These are phyloP conservation scores for Zoanthus sociatus DNA, from an alignment of 92 coral and sea anemone genomes.

Conservation along the genomic window DNA sequence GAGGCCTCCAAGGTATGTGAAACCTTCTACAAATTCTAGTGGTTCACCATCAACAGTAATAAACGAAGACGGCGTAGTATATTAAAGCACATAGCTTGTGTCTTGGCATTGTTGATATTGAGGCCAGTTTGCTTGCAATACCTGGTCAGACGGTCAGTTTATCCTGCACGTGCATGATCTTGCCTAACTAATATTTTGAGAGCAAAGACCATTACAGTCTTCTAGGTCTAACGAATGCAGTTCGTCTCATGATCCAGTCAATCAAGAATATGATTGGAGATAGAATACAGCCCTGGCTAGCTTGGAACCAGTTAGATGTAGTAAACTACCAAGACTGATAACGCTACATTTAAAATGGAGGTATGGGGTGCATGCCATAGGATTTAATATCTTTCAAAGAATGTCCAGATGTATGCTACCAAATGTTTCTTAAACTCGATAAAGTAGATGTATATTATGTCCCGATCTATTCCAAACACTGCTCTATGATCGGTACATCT, in stretches of 20 bases:
- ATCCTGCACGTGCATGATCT: constrained; percentile 7
- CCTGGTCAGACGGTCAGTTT: neutral
- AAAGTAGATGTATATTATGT: constrained; percentile 44
- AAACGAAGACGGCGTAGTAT: neutral
- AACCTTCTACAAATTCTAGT: neutral
- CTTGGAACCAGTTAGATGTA: constrained; percentile 37
- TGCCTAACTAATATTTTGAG: neutral
- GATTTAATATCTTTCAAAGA: neutral
- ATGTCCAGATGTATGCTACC: neutral
- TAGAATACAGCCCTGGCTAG: constrained; percentile 43
- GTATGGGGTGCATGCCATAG: constrained; percentile 31
- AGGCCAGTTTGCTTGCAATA: too few relatives aligned
- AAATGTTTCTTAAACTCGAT: constrained; percentile 44
- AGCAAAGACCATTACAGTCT: constrained; percentile 17
- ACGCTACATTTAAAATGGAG: constrained; percentile 37
- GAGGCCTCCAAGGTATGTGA: constrained; percentile 34
- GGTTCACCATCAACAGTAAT: neutral
- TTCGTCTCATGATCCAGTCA: constrained; percentile 13
- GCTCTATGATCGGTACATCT: constrained; percentile 40
- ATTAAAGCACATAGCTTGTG: neutral
- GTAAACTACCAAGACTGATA: neutral
- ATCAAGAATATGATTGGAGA: constrained; percentile 41
- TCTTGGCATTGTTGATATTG: constrained; percentile 1
- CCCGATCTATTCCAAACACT: constrained; percentile 42
- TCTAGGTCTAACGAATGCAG: constrained; percentile 17